phyloP scores from a whole-genome alignment of 1,140 invertebrate species.

The Cyclargus thomasi region DNA sequence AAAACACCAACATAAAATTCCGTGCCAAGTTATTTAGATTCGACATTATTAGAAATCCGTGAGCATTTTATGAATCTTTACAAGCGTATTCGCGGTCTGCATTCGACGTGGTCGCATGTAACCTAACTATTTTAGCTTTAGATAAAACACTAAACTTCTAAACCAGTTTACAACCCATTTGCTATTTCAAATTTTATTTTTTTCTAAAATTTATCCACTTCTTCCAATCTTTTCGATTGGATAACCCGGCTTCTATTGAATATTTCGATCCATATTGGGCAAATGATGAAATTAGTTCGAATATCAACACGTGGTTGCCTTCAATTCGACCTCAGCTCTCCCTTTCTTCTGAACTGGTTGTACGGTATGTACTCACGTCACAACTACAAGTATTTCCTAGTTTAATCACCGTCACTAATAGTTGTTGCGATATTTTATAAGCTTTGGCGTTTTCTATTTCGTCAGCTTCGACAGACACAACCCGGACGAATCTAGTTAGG shows the following conservation, averaged over 20 bases:
- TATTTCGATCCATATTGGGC: background rate
- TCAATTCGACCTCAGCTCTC: constrained; percentile 51
- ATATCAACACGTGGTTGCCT: constrained; percentile 34
- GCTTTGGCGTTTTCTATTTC: background rate
- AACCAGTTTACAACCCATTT: background rate
- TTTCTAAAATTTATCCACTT: too few relatives aligned
- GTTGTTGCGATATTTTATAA: background rate
- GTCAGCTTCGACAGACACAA: background rate
- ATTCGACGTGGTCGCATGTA: too few relatives aligned
- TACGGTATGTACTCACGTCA: constrained; percentile 18
- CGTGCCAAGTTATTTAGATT: too few relatives aligned
- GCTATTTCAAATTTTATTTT: background rate
- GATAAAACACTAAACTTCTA: too few relatives aligned
- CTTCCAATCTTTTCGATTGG: background rate
- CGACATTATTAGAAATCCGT: too few relatives aligned
- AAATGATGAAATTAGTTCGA: background rate
- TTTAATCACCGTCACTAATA: constrained; percentile 1
- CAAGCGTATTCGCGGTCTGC: too few relatives aligned
- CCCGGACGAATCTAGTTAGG: too few relatives aligned
- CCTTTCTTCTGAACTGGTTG: constrained; percentile 57
- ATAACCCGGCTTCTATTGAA: background rate
- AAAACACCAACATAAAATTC: too few relatives aligned
- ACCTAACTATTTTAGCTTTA: too few relatives aligned
- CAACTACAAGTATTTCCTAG: background rate
- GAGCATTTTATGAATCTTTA: too few relatives aligned